Percentiles rank a stretch among this genome's conserved stretches.
These are phyloP conservation scores for Petromus typicus DNA, from an alignment of 2,113 vertebrate species.

Conservation along the genomic window DNA sequence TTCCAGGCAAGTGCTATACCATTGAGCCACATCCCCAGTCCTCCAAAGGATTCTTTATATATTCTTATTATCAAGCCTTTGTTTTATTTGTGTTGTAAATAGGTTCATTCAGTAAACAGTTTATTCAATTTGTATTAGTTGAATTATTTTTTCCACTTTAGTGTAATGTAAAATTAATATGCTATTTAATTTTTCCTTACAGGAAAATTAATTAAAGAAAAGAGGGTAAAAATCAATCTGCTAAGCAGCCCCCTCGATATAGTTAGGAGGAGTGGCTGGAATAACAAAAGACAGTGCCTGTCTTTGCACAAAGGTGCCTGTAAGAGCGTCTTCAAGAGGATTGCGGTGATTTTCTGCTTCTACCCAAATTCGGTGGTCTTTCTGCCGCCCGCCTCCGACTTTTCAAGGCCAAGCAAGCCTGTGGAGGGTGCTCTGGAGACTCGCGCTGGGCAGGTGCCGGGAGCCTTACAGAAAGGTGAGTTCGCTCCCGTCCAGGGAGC, in stretches of 20 bases:
- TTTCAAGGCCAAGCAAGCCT: neutral
- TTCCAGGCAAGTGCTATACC: too few relatives aligned
- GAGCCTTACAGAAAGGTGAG: neutral
- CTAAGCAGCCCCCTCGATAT: neutral
- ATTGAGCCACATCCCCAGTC: too few relatives aligned
- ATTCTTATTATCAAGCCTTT: neutral
- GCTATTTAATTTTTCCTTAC: neutral
- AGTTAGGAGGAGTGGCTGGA: neutral
- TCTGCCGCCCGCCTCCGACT: neutral
- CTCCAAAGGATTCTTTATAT: neutral
- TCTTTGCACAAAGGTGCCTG: too few relatives aligned
- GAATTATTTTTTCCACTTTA: neutral
- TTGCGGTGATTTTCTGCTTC: neutral
- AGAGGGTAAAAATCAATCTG: neutral
- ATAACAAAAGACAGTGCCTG: neutral
- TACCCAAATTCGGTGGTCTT: neutral
- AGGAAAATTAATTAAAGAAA: neutral
- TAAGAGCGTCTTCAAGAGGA: neutral
- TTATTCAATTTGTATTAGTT: slow-evolving; percentile 11
- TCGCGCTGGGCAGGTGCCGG: neutral
- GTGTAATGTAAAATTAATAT: neutral
- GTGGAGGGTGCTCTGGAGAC: neutral
- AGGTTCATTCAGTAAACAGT: neutral
- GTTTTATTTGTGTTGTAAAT: neutral
- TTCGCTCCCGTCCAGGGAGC: neutral